Conservation (phyloP, 1,140 invertebrate species). For the Drosophila trapezifrons region DNA sequence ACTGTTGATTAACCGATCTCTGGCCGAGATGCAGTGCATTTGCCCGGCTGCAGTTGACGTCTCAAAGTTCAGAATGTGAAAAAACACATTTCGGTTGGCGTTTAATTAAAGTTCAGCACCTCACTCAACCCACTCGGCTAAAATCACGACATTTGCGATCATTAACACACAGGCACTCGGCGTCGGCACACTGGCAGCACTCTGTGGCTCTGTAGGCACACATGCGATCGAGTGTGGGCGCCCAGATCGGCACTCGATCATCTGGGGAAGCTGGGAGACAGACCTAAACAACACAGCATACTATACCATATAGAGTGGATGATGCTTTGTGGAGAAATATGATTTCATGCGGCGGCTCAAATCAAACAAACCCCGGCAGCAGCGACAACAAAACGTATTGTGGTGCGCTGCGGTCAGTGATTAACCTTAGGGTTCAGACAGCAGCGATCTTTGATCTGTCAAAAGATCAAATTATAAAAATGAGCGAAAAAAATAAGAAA, state of each 20-base stretch:
- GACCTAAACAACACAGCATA: constrained; percentile 3
- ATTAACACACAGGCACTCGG: constrained; percentile 36
- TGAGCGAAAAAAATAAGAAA: background rate
- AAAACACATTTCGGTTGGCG: constrained; percentile 50
- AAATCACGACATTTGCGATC: constrained; percentile 55
- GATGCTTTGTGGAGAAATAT: constrained; percentile 49
- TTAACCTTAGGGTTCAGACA: constrained; percentile 49
- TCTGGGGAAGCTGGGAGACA: constrained; percentile 34
- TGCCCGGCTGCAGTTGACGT: constrained; percentile 41
- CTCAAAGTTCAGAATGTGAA: constrained; percentile 53
- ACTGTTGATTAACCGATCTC: constrained; percentile 48
- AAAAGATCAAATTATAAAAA: constrained; percentile 51
- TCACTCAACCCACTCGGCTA: constrained; percentile 51
- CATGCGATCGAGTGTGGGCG: constrained; percentile 48
- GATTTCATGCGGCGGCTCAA: constrained; percentile 51
- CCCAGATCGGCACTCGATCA: constrained; percentile 50
- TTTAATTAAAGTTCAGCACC: constrained; percentile 56
- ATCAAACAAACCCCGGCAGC: constrained; percentile 44
- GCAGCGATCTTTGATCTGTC: constrained; percentile 51
- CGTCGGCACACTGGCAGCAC: constrained; percentile 3
- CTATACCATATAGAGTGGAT: constrained; percentile 28
- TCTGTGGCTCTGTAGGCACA: constrained; percentile 14
- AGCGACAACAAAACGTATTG: constrained; percentile 14
- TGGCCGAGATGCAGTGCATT: constrained; percentile 24
- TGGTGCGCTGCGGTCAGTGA: constrained; percentile 45